These are phyloP conservation scores for Panagrolaimus sp. DNA, from an alignment of 1,140 invertebrate genomes.

Conservation along the genomic window DNA sequence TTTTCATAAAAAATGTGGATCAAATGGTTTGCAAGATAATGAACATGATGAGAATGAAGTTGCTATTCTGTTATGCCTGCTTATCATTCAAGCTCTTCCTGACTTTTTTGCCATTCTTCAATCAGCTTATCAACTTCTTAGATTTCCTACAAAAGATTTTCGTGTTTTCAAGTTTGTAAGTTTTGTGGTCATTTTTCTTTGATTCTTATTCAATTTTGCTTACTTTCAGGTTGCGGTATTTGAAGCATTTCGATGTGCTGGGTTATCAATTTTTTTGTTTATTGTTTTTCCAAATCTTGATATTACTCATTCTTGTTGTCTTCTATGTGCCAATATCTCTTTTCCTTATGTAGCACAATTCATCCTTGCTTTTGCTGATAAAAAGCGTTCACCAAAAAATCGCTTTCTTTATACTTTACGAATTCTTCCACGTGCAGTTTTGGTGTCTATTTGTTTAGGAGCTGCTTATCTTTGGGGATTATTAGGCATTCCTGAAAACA, in stretches of 20 bases:
- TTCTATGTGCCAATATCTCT: slow-evolving; percentile 26
- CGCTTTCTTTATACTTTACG: slow-evolving; percentile 17
- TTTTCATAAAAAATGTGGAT: not conserved
- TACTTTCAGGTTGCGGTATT: slow-evolving; percentile 41
- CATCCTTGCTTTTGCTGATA: slow-evolving; percentile 21
- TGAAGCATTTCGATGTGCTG: slow-evolving; percentile 41
- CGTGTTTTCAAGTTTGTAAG: slow-evolving; percentile 2
- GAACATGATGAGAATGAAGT: not conserved
- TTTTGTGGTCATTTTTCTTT: not conserved
- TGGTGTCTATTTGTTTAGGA: slow-evolving; percentile 17
- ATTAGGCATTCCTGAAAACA: slow-evolving; percentile 28
- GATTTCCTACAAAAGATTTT: slow-evolving; percentile 16
- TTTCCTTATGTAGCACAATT: slow-evolving; percentile 28
- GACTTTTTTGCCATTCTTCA: slow-evolving; percentile 36
- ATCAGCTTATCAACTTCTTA: slow-evolving; percentile 18
- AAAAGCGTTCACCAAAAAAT: slow-evolving; percentile 11
- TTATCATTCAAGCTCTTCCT: slow-evolving; percentile 37
- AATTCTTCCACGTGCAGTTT: slow-evolving; percentile 20
- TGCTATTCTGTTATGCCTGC: slow-evolving; percentile 22
- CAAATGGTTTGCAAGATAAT: not conserved
- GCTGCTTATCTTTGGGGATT: slow-evolving; percentile 10
- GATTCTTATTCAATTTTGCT: not conserved
- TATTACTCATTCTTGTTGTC: slow-evolving; percentile 38
- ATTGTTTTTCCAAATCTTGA: slow-evolving; percentile 46
- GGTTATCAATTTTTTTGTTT: slow-evolving; percentile 38